Percentiles rank a stretch among this genome's conserved stretches.
Conservation (phyloP, 1,140 invertebrate species). For the Drosophila kurseongensis region DNA sequence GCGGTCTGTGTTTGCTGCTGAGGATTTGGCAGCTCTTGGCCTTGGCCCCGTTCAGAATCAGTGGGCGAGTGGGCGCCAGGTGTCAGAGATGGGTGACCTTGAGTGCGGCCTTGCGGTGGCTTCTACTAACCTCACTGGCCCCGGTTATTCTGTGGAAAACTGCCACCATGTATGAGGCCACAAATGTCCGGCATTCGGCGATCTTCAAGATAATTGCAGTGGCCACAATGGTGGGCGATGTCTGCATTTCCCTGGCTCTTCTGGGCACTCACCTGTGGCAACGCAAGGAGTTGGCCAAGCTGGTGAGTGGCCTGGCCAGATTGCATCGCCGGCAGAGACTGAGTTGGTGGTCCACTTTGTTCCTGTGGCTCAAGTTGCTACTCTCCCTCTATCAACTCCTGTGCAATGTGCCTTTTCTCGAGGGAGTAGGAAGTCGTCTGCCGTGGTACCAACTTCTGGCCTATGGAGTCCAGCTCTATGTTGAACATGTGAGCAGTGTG, state of each 20-base stretch:
- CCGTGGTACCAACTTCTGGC: slow-evolving; percentile 55
- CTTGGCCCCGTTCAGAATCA: slow-evolving; percentile 48
- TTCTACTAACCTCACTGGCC: slow-evolving; percentile 36
- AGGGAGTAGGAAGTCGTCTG: slow-evolving; percentile 38
- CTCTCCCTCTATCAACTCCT: slow-evolving; percentile 68
- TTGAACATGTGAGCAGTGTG: slow-evolving; percentile 68
- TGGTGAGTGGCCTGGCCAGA: slow-evolving; percentile 33
- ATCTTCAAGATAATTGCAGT: slow-evolving; percentile 61
- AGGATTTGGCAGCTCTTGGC: slow-evolving; percentile 56
- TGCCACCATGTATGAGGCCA: slow-evolving; percentile 55
- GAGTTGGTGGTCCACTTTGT: slow-evolving; percentile 27
- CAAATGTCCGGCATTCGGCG: slow-evolving; percentile 58
- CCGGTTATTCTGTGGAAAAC: slow-evolving; percentile 58
- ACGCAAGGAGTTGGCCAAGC: slow-evolving; percentile 29
- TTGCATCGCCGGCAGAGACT: slow-evolving; percentile 23
- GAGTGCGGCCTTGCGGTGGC: slow-evolving; percentile 26
- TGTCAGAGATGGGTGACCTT: slow-evolving; percentile 32
- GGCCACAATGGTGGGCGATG: slow-evolving; percentile 55
- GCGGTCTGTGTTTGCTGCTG: slow-evolving; percentile 59
- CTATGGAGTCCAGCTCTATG: slow-evolving; percentile 62
- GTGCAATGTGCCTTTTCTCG: slow-evolving; percentile 67
- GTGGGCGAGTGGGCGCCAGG: slow-evolving; percentile 2
- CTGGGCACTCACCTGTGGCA: slow-evolving; percentile 46
- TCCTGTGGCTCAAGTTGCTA: slow-evolving; percentile 62
- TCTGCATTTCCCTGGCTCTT: slow-evolving; percentile 52